Percentiles rank a stretch among this genome's conserved stretches.
Conservation (phyloP, 30 jellyfish, hydroid and myxozoan species). For the Cassiopea andromeda region DNA sequence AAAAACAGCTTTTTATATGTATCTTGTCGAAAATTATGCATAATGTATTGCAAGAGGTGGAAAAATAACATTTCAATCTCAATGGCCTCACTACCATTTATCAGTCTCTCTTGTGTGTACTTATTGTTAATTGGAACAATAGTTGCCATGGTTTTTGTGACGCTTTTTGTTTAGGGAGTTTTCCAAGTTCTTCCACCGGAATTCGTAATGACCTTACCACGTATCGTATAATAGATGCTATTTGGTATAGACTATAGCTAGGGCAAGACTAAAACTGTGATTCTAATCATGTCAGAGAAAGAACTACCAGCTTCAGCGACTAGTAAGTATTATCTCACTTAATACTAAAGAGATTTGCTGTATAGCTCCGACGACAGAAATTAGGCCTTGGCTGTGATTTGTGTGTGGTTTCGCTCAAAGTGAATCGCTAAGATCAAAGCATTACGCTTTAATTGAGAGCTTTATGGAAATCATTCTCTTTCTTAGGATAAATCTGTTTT, state of each 20-base stretch:
- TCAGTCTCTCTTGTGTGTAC: background rate
- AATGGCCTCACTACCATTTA: background rate
- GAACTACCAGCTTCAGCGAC: background rate
- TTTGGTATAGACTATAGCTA: background rate
- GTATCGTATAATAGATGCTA: background rate
- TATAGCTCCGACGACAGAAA: background rate
- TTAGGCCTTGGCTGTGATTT: background rate
- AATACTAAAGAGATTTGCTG: no score
- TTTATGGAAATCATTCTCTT: background rate
- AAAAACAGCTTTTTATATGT: no score
- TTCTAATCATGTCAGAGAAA: slow-evolving; percentile 7
- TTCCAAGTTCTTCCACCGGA: background rate
- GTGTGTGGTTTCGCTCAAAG: background rate
- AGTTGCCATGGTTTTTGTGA: slow-evolving; percentile 59
- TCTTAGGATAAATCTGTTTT: background rate
- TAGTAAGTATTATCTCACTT: background rate
- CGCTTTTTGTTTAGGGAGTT: slow-evolving; percentile 32
- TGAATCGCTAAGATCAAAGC: background rate
- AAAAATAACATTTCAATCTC: background rate
- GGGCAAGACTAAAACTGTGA: background rate
- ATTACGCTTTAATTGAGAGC: background rate
- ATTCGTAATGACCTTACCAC: background rate
- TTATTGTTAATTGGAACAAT: background rate
- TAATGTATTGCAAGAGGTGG: no score
- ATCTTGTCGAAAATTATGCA: no score